These are phyloP conservation scores for Ptyas mucosa DNA, from an alignment of 2,113 vertebrate species.

Conservation along the genomic window DNA sequence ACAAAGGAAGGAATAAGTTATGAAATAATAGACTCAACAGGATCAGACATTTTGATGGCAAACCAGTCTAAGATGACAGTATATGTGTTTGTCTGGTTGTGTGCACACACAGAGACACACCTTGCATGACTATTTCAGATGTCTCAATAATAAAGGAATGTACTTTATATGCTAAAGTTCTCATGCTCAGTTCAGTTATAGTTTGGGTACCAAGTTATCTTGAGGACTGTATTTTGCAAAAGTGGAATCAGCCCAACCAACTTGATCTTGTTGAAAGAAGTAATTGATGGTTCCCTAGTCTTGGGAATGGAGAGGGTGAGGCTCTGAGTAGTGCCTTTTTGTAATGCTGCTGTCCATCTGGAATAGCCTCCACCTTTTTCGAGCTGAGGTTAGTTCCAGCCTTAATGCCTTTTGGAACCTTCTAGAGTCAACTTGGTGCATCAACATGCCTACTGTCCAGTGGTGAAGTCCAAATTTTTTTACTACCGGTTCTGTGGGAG, in stretches of 20 bases:
- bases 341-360: not conserved
- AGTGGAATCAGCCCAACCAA: not conserved
- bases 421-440: not conserved
- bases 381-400: not conserved
- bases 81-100: slow-evolving; percentile 21
- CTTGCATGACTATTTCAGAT: not conserved
- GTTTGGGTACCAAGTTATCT: not conserved
- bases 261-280: not conserved
- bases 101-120: not conserved
- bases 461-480: too few relatives aligned
- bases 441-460: too few relatives aligned
- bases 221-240: not conserved
- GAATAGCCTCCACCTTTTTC: not conserved
- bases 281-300: not conserved
- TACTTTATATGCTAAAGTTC: not conserved
- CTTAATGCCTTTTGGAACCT: not conserved
- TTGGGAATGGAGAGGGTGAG: not conserved
- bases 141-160: not conserved
- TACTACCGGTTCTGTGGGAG: too few relatives aligned
- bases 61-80: not conserved
- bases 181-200: not conserved
- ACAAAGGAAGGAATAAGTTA: slow-evolving; percentile 40
- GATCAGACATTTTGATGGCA: not conserved
- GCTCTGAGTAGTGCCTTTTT: not conserved
- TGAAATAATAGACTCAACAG: slow-evolving; percentile 6